Evolutionary conservation across 2,888 invertebrate species (phyloP).

Genomic region (Poecilobothrus nobilitatus): DNA sequence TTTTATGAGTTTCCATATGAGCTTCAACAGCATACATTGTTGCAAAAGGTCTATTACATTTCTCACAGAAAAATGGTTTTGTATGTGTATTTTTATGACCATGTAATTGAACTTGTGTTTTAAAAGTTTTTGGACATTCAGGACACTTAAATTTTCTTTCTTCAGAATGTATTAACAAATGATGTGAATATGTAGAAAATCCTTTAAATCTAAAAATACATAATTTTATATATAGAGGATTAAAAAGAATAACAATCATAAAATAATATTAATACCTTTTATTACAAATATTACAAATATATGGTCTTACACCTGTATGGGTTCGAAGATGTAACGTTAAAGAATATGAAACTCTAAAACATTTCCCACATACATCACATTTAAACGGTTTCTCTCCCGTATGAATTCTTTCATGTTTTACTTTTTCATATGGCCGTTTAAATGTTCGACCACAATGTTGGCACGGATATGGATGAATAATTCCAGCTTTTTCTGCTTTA

Average conservation of each 20-base stretch:
- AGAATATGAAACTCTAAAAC: slow-evolving; percentile 71
- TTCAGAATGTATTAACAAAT: slow-evolving; percentile 64
- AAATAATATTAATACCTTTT: slow-evolving; percentile 44
- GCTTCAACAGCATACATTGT: slow-evolving; percentile 67
- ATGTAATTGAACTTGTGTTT: slow-evolving; percentile 68
- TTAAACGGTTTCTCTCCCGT: slow-evolving; percentile 72
- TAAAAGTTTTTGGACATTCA: slow-evolving; percentile 69
- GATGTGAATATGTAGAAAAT: slow-evolving; percentile 71
- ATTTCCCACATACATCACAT: slow-evolving; percentile 72
- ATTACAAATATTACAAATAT: slow-evolving; percentile 61
- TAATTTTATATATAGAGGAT: not conserved
- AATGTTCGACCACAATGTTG: slow-evolving; percentile 64
- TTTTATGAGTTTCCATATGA: slow-evolving; percentile 66
- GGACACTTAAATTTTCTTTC: slow-evolving; percentile 69
- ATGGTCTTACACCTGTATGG: slow-evolving; percentile 69
- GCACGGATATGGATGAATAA: slow-evolving; percentile 54
- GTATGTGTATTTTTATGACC: slow-evolving; percentile 75
- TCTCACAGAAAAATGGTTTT: slow-evolving; percentile 68
- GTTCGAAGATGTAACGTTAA: slow-evolving; percentile 71
- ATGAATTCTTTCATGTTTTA: slow-evolving; percentile 76
- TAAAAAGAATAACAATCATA: slow-evolving; percentile 5
- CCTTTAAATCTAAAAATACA: slow-evolving; percentile 58
- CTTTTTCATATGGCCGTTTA: slow-evolving; percentile 68
- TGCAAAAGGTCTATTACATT: slow-evolving; percentile 70
- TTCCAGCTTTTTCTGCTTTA: slow-evolving; percentile 22